Conservation (phyloP, 2,113 vertebrate species). For the Notarius quadriscutis region DNA sequence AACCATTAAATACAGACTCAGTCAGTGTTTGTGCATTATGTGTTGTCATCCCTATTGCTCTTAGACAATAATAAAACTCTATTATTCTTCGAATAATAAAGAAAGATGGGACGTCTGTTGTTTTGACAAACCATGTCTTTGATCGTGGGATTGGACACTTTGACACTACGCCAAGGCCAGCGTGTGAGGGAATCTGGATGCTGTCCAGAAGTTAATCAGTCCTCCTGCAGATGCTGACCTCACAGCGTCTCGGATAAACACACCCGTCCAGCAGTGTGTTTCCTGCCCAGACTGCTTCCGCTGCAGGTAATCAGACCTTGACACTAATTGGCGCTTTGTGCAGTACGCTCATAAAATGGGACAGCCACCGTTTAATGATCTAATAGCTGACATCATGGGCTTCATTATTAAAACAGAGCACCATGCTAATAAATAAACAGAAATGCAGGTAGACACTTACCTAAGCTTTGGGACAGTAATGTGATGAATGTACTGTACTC, state of each 20-base stretch:
- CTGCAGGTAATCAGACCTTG: slow-evolving; percentile 61
- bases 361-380: slow-evolving; percentile 21
- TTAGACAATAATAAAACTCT: background rate
- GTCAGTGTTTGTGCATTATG: background rate
- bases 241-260: slow-evolving; percentile 64
- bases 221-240: slow-evolving; percentile 73
- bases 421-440: slow-evolving; percentile 22
- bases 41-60: background rate
- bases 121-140: background rate
- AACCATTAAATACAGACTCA: background rate
- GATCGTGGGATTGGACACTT: background rate
- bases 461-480: slow-evolving; percentile 27
- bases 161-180: background rate
- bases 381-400: slow-evolving; percentile 47
- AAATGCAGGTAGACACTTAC: slow-evolving; percentile 17
- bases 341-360: background rate
- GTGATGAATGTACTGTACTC: slow-evolving; percentile 18
- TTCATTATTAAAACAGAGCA: slow-evolving; percentile 25
- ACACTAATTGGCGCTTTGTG: slow-evolving; percentile 54
- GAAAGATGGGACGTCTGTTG: background rate
- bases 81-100: background rate
- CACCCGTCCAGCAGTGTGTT: slow-evolving; percentile 31
- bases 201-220: slow-evolving; percentile 74
- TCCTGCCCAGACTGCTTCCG: slow-evolving; percentile 26
- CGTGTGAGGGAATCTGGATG: slow-evolving; percentile 56